Conservation (phyloP, 1,140 invertebrate genomes). For the Dolichoris vasculosae region DNA sequence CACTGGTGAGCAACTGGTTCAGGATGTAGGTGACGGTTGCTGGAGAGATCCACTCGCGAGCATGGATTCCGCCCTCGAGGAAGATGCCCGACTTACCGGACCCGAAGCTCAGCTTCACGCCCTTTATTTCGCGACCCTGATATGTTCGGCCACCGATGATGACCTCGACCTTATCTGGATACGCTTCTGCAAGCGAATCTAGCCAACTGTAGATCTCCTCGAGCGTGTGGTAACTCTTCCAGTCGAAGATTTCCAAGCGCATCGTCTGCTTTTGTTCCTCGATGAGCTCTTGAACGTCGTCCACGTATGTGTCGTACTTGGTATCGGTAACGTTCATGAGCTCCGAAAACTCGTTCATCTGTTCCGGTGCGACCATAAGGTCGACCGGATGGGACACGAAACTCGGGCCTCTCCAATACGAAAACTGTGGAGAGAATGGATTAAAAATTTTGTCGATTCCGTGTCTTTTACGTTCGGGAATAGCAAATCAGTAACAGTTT, state of each 20-base stretch:
- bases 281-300: conserved; percentile 66
- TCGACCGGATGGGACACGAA: conserved; percentile 57
- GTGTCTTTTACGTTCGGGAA: no score
- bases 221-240: conserved; percentile 73
- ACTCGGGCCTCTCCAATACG: conserved; percentile 64
- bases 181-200: conserved; percentile 66
- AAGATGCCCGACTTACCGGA: conserved; percentile 72
- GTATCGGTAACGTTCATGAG: conserved; percentile 57
- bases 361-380: conserved; percentile 66
- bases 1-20: no score
- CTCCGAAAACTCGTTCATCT: conserved; percentile 58
- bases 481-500: no score
- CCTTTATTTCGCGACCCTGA: conserved; percentile 77
- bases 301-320: conserved; percentile 57
- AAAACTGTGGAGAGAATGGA: conserved; percentile 55
- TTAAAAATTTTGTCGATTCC: neutral
- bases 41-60: no score
- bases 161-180: conserved; percentile 74
- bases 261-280: conserved; percentile 58
- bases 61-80: conserved; percentile 80
- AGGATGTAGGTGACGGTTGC: no score
- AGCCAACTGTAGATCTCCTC: conserved; percentile 73
- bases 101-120: conserved; percentile 75
- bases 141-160: conserved; percentile 76
- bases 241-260: conserved; percentile 56